These are phyloP conservation scores for Drosophila virilis DNA, from an alignment of 1,140 invertebrate species.

Conservation along the genomic window DNA sequence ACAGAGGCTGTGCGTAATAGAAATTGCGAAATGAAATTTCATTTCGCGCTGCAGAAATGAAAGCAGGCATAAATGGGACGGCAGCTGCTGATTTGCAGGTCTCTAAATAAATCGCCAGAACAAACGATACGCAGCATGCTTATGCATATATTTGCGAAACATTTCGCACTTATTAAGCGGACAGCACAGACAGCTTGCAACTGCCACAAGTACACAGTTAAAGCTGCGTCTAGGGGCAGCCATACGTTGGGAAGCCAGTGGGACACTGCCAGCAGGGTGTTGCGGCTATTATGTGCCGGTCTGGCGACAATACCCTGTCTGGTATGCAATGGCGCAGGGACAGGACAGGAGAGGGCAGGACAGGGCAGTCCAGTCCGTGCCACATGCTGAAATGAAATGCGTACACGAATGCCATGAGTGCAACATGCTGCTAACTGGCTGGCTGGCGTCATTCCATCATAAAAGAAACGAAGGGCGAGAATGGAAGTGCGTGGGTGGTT, in stretches of 20 bases:
- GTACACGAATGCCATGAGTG: conserved; percentile 39
- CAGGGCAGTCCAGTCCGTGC: neutral
- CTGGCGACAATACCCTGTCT: conserved; percentile 42
- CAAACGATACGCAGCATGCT: neutral
- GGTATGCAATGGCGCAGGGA: conserved; percentile 3
- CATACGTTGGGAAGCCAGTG: conserved; percentile 22
- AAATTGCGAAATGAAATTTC: conserved; percentile 30
- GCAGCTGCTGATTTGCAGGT: neutral
- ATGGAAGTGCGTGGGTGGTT: neutral
- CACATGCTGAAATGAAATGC: conserved; percentile 49
- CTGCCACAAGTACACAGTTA: neutral
- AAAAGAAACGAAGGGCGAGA: conserved; percentile 1
- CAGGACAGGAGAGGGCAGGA: neutral
- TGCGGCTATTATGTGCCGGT: conserved; percentile 37
- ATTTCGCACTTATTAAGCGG: neutral
- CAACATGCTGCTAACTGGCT: conserved; percentile 33
- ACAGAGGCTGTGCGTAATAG: conserved; percentile 9
- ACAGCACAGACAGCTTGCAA: conserved; percentile 1
- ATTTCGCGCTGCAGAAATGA: conserved; percentile 15
- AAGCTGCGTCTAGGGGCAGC: conserved; percentile 4
- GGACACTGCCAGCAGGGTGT: conserved; percentile 22
- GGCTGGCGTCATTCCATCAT: conserved; percentile 37
- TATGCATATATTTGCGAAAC: conserved; percentile 10
- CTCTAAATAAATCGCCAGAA: conserved; percentile 14
- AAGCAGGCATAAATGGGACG: conserved; percentile 1